Evolutionary conservation across 2,113 vertebrate genomes (phyloP).

Genomic region (Petrocephalus zakoni): DNA sequence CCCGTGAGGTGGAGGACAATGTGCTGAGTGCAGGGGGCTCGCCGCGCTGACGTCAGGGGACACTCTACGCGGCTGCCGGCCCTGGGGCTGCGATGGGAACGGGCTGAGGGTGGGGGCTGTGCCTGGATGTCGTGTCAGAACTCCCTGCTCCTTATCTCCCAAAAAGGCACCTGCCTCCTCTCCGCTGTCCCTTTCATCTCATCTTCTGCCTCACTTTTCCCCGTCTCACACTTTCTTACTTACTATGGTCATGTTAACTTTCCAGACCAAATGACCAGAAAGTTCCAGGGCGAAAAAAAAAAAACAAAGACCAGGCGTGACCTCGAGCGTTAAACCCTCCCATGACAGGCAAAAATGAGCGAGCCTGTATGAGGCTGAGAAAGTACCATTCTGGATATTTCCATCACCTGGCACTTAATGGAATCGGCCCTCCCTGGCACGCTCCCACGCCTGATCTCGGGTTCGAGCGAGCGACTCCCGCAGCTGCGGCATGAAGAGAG

Average conservation of each 20-base stretch:
- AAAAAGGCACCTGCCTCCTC: neutral
- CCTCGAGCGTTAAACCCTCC: neutral
- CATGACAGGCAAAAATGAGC: neutral
- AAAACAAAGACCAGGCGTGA: neutral
- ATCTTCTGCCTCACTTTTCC: neutral
- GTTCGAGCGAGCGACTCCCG: constrained; percentile 10
- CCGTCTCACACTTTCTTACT: neutral
- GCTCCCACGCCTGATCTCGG: constrained; percentile 9
- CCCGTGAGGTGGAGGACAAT: neutral
- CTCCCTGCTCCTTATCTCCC: neutral
- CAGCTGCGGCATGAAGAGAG: neutral
- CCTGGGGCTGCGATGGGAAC: neutral
- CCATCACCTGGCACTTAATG: neutral
- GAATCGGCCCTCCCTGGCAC: neutral
- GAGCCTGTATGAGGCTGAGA: neutral
- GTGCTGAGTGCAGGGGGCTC: constrained; percentile 8
- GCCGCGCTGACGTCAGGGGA: constrained; percentile 22
- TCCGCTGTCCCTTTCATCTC: neutral
- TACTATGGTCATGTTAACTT: neutral
- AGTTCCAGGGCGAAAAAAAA: neutral
- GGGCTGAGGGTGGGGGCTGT: neutral
- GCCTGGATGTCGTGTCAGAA: neutral
- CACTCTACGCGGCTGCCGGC: constrained; percentile 2
- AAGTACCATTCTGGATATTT: neutral
- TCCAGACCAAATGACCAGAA: neutral